These are phyloP conservation scores for Rafetus swinhoei DNA, from an alignment of 2,113 vertebrate species.

Conservation along the genomic window DNA sequence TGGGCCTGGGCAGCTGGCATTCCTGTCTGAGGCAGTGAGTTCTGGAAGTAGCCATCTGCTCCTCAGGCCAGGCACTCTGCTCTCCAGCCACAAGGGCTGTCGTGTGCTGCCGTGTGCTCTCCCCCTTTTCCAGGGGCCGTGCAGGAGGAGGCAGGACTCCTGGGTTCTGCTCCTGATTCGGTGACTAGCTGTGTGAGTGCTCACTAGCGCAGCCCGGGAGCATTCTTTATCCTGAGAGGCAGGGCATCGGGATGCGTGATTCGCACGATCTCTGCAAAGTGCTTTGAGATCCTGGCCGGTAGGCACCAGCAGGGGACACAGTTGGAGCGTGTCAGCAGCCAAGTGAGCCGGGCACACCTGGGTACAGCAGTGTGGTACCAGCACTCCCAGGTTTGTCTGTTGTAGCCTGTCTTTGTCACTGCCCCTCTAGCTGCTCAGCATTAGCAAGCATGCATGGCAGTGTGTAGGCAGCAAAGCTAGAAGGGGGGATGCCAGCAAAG, in stretches of 20 bases:
- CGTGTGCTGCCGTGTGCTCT: not conserved
- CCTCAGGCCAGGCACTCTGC: not conserved
- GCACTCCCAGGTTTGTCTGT: not conserved
- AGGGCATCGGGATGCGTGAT: not conserved
- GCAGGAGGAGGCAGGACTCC: not conserved
- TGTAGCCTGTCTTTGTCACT: not conserved
- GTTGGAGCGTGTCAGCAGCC: not conserved
- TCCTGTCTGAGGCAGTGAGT: not conserved
- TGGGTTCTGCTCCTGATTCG: not conserved
- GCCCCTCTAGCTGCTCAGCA: not conserved
- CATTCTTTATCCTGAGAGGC: not conserved
- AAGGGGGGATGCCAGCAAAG: not conserved
- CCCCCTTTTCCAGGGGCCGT: not conserved
- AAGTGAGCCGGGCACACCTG: not conserved
- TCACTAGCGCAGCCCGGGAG: fast-evolving
- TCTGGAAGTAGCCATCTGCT: not conserved
- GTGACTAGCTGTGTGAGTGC: not conserved
- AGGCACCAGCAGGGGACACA: not conserved
- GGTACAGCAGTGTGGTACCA: not conserved
- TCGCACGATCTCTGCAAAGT: not conserved
- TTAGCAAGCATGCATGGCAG: not conserved
- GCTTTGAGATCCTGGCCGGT: not conserved
- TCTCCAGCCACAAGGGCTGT: not conserved
- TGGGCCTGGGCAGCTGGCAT: not conserved
- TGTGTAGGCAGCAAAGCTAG: not conserved